These are phyloP conservation scores for Homalodisca vitripennis DNA, from an alignment of 1,140 invertebrate species.

Conservation along the genomic window DNA sequence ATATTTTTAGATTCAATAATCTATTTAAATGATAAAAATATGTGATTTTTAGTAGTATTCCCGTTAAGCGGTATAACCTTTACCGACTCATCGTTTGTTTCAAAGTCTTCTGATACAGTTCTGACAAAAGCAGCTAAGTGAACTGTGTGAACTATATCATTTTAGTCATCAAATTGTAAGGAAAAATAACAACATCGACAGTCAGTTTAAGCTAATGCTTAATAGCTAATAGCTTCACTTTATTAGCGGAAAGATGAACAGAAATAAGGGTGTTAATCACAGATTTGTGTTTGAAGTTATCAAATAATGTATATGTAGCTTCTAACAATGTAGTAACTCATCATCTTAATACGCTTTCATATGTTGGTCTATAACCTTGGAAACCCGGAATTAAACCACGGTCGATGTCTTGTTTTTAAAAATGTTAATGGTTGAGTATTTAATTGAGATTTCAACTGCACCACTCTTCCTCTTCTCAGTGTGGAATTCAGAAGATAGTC, in stretches of 20 bases:
- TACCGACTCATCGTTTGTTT: neutral
- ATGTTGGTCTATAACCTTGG: neutral
- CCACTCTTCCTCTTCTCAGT: neutral
- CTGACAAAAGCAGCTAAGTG: neutral
- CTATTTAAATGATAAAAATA: neutral
- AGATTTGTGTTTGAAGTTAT: neutral
- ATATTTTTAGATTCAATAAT: no score
- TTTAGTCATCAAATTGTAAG: neutral
- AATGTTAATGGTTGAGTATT: neutral
- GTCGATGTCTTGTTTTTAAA: neutral
- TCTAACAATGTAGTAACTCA: neutral
- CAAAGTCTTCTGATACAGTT: neutral
- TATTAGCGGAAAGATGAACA: neutral
- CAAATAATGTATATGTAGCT: neutral
- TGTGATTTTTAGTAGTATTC: neutral
- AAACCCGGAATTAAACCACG: neutral
- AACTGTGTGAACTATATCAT: neutral
- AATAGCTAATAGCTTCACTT: neutral
- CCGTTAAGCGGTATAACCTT: neutral
- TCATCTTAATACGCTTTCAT: neutral
- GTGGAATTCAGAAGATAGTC: neutral
- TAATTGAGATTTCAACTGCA: neutral
- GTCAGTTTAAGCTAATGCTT: neutral
- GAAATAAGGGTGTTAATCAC: neutral
- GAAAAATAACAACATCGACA: neutral